Percentiles rank a stretch among this genome's conserved stretches.
Conservation (phyloP, 2,888 invertebrate genomes). For the Hydriomena furcata region DNA sequence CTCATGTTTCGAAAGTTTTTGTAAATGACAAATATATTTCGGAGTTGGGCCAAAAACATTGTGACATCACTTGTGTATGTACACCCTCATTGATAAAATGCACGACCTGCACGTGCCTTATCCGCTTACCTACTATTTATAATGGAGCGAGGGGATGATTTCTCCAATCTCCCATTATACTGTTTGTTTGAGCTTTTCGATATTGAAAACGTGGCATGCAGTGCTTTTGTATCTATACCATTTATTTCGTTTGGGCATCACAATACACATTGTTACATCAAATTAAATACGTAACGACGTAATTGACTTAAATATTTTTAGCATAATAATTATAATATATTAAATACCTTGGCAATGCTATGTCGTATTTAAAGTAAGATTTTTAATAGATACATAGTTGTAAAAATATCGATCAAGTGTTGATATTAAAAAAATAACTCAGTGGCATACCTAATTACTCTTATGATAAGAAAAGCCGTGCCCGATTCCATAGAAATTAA, state of each 20-base stretch:
- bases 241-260: constrained; percentile 7
- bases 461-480: constrained; percentile 3
- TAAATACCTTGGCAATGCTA: no score
- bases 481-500: constrained; percentile 6
- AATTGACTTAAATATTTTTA: no score
- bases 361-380: no score
- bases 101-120: constrained; percentile 73
- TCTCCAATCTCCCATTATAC: constrained; percentile 35
- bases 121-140: constrained; percentile 73
- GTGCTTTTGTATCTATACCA: constrained; percentile 9
- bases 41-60: constrained; percentile 23
- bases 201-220: constrained; percentile 30
- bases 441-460: constrained; percentile 5
- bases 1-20: no score
- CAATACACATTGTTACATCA: neutral
- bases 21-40: neutral
- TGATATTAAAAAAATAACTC: neutral
- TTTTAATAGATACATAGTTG: no score
- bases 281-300: no score
- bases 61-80: constrained; percentile 52
- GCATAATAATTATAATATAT: no score
- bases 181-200: constrained; percentile 34
- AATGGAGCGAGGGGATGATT: constrained; percentile 56
- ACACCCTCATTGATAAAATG: constrained; percentile 65
- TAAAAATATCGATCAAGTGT: no score